These are phyloP conservation scores for Drosophila miranda DNA, from an alignment of 1,140 invertebrate genomes.

Conservation along the genomic window DNA sequence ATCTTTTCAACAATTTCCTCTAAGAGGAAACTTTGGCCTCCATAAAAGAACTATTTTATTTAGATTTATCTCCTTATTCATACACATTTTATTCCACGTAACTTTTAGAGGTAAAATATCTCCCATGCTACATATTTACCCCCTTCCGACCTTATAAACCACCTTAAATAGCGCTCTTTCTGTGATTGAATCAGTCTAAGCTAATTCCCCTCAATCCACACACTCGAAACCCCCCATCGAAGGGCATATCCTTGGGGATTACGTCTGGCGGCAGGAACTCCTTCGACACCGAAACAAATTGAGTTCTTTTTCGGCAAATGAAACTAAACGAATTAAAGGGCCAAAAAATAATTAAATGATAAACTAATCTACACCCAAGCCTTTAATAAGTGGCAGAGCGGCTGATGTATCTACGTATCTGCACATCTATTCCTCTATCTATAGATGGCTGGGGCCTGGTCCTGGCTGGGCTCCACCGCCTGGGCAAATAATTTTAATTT, in stretches of 20 bases:
- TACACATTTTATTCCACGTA: no score
- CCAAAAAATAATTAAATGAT: slow-evolving; percentile 78
- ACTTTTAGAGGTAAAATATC: no score
- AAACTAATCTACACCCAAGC: slow-evolving; percentile 70
- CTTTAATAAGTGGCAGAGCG: slow-evolving; percentile 50
- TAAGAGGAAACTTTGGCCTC: no score
- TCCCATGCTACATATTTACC: no score
- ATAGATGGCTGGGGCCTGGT: slow-evolving; percentile 16
- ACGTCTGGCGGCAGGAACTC: slow-evolving; percentile 30
- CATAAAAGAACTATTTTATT: no score
- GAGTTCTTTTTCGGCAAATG: slow-evolving; percentile 67
- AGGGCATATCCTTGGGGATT: slow-evolving; percentile 55
- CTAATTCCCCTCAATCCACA: slow-evolving; percentile 10
- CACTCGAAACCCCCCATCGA: not conserved
- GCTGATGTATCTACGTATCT: slow-evolving; percentile 21
- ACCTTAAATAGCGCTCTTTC: no score
- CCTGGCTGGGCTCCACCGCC: slow-evolving; percentile 50
- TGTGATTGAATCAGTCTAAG: slow-evolving; percentile 30
- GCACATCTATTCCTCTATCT: not conserved
- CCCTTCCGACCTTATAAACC: no score
- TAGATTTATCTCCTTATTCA: no score
- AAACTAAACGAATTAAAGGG: slow-evolving; percentile 74
- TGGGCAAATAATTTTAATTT: slow-evolving; percentile 78
- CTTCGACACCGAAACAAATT: slow-evolving; percentile 46
- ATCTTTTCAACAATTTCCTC: no score